Evolutionary conservation across 2,888 invertebrate genomes (phyloP), one percentile per base, ranked within the genome.

Genomic region (Hermodice carunculata): DNA sequence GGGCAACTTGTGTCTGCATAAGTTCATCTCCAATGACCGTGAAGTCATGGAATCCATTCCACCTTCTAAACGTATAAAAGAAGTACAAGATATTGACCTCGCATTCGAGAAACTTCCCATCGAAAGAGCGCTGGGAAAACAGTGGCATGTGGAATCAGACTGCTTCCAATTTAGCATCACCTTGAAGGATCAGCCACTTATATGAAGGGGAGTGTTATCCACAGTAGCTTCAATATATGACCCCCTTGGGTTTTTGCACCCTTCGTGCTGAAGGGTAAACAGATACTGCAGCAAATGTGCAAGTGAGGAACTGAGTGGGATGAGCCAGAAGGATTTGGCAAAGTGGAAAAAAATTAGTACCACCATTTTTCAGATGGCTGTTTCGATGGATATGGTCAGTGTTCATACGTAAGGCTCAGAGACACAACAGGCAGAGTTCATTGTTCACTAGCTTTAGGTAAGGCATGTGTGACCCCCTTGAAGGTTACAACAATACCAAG

Each of bases 201-300:
- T 70, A 1, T 32, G 69, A 0, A 43, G 71, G 0, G 66, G 70
- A 17, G 57, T 74, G 0, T 44, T 73, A 31, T 61, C 69, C n/a
- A 64, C 61, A 19, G 61, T 73, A 3, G 58, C 63, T 32, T 69
- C 66, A 3, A 31, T 70, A 8, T 70, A 59, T 48, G 70, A 70
- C 42, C 72, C 72, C 1, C 43, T 70, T 11, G 72, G 72, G n/a
- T n/a, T n/a, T n/a, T 78, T 26, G 51, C 74, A 2, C 76, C 75
- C 22, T 61, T 73, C 29, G 26, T 69, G 8, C 62, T 75, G 8
- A 37, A 57, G 8, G 69, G 70, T 3, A 76, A 73, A 40, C 62
- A 69, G 37, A 66, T 75, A 8, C 34, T 76, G n/a, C 76, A 75
- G 48, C 32, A 68, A 32, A 60, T 73, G 61, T 74, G 71, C 32